Evolutionary conservation across 2,113 vertebrate genomes (phyloP).

Genomic region (Sterrhoptilus dennistouni): DNA sequence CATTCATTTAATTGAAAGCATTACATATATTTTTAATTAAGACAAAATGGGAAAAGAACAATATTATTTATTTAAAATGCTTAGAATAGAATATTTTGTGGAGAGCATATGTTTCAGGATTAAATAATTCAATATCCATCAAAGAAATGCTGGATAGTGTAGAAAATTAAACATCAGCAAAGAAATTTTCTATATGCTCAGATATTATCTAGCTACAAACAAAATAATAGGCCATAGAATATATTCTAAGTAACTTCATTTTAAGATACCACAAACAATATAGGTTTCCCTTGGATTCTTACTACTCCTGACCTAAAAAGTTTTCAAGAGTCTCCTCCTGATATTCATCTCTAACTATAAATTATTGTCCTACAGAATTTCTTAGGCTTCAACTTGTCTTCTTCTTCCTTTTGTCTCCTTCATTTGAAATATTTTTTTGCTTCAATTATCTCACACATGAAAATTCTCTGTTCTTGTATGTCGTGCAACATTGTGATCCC

Average conservation of each 20-base stretch:
- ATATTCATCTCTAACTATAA: background rate
- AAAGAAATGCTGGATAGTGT: background rate
- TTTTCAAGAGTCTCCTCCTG: background rate
- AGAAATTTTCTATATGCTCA: background rate
- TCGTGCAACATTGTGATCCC: background rate
- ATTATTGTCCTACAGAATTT: background rate
- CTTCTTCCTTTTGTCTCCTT: background rate
- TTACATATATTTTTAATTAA: slow-evolving; percentile 15
- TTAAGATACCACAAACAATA: background rate
- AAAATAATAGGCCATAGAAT: background rate
- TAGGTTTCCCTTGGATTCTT: background rate
- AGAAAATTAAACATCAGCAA: background rate
- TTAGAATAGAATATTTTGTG: background rate
- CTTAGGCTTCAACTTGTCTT: background rate
- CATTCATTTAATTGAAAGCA: background rate
- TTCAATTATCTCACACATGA: background rate
- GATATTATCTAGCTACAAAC: background rate
- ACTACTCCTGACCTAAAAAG: background rate
- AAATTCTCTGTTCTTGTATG: background rate
- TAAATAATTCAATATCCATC: slow-evolving; percentile 15
- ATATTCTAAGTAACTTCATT: background rate
- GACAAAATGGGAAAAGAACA: background rate
- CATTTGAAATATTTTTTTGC: background rate
- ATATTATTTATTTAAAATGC: slow-evolving; percentile 24
- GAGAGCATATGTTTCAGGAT: background rate